phyloP scores from a whole-genome alignment of 2,797 vertebrate genomes.

The Sebastes jordani region DNA sequence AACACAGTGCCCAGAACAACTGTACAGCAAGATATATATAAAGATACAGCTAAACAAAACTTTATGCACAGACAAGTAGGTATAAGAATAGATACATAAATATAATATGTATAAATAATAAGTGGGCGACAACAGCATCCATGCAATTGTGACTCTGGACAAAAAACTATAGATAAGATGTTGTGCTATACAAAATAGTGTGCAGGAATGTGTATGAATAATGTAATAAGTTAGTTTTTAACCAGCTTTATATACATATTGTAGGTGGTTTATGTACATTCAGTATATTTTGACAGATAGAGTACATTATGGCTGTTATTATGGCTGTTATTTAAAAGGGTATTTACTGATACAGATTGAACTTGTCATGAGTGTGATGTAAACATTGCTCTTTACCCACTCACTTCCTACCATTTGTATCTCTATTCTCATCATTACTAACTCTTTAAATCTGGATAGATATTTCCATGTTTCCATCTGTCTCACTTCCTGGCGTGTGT shows the following conservation, averaged over 20 bases:
- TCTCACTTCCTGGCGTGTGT: conserved; percentile 23
- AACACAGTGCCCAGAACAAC: not conserved
- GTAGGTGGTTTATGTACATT: not conserved
- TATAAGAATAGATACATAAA: not conserved
- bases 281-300: not conserved
- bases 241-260: not conserved
- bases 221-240: not conserved
- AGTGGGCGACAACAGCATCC: no score
- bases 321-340: not conserved
- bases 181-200: not conserved
- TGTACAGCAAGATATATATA: no score
- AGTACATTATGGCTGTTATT: not conserved
- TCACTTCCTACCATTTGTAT: not conserved
- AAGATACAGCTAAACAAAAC: no score
- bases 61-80: no score
- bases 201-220: not conserved
- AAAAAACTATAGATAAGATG: not conserved
- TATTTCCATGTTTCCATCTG: conserved; percentile 42
- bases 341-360: not conserved
- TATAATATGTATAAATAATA: not conserved
- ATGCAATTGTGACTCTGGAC: no score
- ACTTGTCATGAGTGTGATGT: not conserved
- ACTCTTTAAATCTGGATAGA: conserved; percentile 26
- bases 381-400: conserved; percentile 8
- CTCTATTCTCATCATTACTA: not conserved